Evolutionary conservation across 2,888 invertebrate genomes (phyloP).

Genomic region (Aquatica leii): DNA sequence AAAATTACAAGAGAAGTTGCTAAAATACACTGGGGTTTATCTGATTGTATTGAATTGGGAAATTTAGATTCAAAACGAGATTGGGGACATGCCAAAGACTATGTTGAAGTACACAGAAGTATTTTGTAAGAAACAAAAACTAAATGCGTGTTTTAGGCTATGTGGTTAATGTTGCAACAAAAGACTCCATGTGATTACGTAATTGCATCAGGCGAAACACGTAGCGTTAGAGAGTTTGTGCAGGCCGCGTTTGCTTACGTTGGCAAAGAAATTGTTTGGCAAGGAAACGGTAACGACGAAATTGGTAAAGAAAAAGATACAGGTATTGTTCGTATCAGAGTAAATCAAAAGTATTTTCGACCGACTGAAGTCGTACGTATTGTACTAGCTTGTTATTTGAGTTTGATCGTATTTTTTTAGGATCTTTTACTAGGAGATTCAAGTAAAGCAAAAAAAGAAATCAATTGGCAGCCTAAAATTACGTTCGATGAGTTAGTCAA

Average conservation of each 20-base stretch:
- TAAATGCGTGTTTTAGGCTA: slow-evolving; percentile 66
- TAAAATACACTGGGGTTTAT: slow-evolving; percentile 88
- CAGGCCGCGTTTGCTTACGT: slow-evolving; percentile 87
- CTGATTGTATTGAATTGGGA: slow-evolving; percentile 88
- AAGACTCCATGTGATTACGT: slow-evolving; percentile 93
- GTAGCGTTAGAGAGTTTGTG: slow-evolving; percentile 95
- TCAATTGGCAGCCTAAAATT: slow-evolving; percentile 90
- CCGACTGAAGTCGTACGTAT: slow-evolving; percentile 93
- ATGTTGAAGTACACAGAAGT: slow-evolving; percentile 75
- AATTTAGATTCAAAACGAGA: slow-evolving; percentile 94
- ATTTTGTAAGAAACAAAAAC: not conserved
- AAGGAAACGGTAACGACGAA: slow-evolving; percentile 84
- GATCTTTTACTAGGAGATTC: slow-evolving; percentile 92
- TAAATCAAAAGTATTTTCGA: slow-evolving; percentile 94
- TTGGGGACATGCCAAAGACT: slow-evolving; percentile 97
- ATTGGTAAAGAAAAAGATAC: slow-evolving; percentile 75
- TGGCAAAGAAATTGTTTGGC: slow-evolving; percentile 83
- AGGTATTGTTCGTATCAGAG: slow-evolving; percentile 78
- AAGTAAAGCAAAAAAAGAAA: slow-evolving; percentile 83
- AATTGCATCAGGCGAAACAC: slow-evolving; percentile 93
- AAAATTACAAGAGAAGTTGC: slow-evolving; percentile 97
- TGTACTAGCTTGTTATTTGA: not conserved
- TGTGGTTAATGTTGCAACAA: slow-evolving; percentile 99
- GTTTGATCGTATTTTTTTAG: slow-evolving; percentile 60
- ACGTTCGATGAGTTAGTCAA: slow-evolving; percentile 83